Conservation (phyloP, 1,140 invertebrate genomes). For the Ceratina australensis region DNA sequence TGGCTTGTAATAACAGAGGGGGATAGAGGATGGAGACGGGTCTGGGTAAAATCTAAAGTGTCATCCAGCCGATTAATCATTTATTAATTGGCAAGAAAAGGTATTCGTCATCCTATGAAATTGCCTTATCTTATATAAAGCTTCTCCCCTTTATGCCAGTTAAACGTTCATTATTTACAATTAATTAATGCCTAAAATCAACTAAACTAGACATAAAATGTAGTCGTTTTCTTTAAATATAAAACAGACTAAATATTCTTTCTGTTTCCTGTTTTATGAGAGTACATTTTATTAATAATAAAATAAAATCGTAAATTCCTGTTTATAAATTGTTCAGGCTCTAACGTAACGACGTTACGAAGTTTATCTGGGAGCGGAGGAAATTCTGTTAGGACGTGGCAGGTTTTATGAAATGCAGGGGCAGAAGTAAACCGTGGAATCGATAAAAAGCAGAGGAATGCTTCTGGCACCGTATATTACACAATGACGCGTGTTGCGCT, state of each 20-base stretch:
- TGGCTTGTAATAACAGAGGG: conserved; percentile 23
- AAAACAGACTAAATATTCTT: background rate
- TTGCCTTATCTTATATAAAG: conserved; percentile 71
- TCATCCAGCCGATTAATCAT: conserved; percentile 75
- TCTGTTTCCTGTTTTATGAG: too few relatives aligned
- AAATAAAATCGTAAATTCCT: too few relatives aligned
- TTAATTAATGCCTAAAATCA: conserved; percentile 74
- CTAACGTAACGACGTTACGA: too few relatives aligned
- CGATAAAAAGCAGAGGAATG: background rate
- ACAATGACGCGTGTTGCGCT: background rate
- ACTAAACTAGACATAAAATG: background rate
- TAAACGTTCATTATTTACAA: conserved; percentile 70
- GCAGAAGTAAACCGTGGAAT: background rate
- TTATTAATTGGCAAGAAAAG: conserved; percentile 76
- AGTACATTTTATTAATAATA: too few relatives aligned
- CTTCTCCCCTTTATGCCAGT: conserved; percentile 15
- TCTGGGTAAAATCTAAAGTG: conserved; percentile 66
- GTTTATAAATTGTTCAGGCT: too few relatives aligned
- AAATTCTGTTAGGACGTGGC: background rate
- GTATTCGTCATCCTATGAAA: conserved; percentile 66
- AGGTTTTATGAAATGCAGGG: background rate
- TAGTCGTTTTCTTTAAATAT: background rate
- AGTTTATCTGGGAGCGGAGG: too few relatives aligned
- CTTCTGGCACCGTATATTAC: background rate
- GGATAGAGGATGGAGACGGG: conserved; percentile 47